These are phyloP conservation scores for Poecile montanus DNA, from an alignment of 2,797 vertebrate genomes.

Conservation along the genomic window DNA sequence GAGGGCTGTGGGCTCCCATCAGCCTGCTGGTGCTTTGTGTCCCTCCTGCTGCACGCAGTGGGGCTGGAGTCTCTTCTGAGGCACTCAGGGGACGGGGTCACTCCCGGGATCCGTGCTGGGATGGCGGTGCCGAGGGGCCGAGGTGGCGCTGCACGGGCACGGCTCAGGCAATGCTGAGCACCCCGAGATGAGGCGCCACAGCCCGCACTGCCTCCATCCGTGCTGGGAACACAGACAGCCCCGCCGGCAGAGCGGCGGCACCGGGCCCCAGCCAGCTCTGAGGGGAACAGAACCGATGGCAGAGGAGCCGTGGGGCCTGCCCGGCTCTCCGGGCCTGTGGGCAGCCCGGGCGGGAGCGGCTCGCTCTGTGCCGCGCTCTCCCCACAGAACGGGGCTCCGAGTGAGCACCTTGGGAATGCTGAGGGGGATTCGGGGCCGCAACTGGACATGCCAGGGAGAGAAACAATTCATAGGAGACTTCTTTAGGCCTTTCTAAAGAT, in stretches of 20 bases:
- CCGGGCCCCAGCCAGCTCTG: too few relatives aligned
- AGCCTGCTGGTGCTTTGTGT: background rate
- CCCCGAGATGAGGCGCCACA: too few relatives aligned
- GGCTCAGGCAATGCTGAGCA: background rate
- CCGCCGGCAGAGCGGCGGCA: background rate
- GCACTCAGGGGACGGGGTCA: background rate
- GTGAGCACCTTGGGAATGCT: background rate
- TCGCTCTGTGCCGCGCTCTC: background rate
- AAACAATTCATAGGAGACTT: background rate
- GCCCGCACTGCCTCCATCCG: too few relatives aligned
- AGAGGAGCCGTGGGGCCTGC: background rate
- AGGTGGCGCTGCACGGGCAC: background rate
- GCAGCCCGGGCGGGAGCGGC: too few relatives aligned
- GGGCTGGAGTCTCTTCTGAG: background rate
- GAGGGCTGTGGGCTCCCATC: background rate
- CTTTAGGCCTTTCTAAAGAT: background rate
- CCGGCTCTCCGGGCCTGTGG: background rate
- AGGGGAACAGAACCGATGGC: background rate
- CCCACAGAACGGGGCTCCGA: too few relatives aligned
- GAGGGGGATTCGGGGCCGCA: too few relatives aligned
- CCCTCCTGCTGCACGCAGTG: background rate
- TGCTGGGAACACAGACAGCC: too few relatives aligned
- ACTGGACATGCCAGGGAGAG: background rate
- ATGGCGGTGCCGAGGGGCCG: background rate
- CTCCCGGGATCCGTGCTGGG: too few relatives aligned